Evolutionary conservation across 2,888 invertebrate genomes (phyloP), one percentile per base, ranked within the genome.

Genomic region (Mythimna lalbum): DNA sequence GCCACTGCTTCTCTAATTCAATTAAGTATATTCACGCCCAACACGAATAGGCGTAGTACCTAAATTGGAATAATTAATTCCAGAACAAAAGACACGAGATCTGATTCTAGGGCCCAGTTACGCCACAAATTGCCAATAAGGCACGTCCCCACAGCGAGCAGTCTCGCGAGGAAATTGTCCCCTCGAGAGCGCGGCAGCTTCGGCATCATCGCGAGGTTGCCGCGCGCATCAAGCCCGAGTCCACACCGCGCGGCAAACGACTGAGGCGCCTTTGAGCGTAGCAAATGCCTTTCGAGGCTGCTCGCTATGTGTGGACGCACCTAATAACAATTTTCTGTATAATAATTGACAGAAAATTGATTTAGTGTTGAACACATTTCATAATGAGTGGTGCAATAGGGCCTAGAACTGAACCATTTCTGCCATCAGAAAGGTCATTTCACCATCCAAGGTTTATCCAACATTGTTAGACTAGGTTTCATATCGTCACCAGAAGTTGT

Each of bases 11-110:
- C 47, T 49, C 10, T 1, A 33, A 57, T 27, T 57, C 6, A 14
- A 60, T 4, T 50, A 39, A n/a, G 10, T 61, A 63, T 55, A 33
- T 49, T 52, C n/a, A 39, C 43, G 21, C n/a, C 27, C 47, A 36
- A 21, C n/a, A 36, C 14, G 33, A 12, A 33, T 3, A 57, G 21
- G 21, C 57, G 7, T 1, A 36, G 21, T 57, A 57, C 21, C 36
- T 14, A 57, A 14, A 17, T 17, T 21, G 57, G 59, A 78, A 74
- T 39, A 39, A 70, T n/a, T 17, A 12, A 60, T 55, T 73, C 39
- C 6, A 4, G 49, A 50, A 57, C 12, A 12, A 43, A 27, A 67
- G 31, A 55, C 53, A 55, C 31, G n/a, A 76, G 69, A 69, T 76
- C 57, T 36, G 14, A 17, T 27, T 53, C 53, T 27, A 53, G 47